Conservation (phyloP, 2,113 vertebrate species). For the Amblyornis subalaris region DNA sequence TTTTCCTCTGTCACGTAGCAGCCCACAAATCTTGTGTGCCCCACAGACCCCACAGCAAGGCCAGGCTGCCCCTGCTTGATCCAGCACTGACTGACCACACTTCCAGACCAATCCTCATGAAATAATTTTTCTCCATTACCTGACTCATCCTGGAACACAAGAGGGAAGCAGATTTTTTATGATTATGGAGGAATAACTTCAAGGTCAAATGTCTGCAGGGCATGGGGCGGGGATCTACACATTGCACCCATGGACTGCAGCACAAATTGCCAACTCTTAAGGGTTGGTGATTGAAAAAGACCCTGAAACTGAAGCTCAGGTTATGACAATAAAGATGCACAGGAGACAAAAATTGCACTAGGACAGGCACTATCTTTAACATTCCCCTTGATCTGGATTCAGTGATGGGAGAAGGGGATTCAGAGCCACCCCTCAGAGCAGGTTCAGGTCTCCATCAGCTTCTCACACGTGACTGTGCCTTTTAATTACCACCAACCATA, state of each 20-base stretch:
- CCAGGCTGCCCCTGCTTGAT: neutral
- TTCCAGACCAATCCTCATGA: neutral
- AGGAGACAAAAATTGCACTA: neutral
- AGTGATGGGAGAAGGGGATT: rapidly evolving
- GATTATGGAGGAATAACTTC: neutral
- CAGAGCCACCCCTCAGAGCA: neutral
- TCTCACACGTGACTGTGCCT: rapidly evolving
- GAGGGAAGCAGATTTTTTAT: neutral
- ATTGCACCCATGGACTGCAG: neutral
- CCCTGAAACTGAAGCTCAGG: neutral
- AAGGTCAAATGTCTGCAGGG: neutral
- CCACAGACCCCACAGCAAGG: neutral
- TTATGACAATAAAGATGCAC: neutral
- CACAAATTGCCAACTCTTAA: neutral
- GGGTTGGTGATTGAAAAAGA: neutral
- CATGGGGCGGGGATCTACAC: neutral
- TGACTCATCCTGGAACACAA: neutral
- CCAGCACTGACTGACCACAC: neutral
- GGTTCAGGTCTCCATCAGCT: neutral
- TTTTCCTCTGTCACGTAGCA: rapidly evolving
- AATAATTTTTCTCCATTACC: neutral
- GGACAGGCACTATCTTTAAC: neutral
- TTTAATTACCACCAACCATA: neutral
- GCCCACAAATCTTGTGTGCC: neutral
- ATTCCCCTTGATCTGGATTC: neutral